phyloP scores from a whole-genome alignment of 2,113 vertebrate species.

The Dromiciops gliroides region DNA sequence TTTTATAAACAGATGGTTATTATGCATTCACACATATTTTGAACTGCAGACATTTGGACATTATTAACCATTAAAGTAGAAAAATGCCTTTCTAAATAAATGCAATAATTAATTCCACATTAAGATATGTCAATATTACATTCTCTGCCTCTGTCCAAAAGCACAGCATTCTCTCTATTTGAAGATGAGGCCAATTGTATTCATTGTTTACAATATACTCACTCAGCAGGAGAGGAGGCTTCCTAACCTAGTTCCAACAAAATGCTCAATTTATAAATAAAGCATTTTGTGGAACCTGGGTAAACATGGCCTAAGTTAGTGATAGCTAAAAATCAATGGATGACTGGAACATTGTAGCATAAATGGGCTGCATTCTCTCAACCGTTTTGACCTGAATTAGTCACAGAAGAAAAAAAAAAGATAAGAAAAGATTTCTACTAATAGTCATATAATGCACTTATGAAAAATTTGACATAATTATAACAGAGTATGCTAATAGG shows the following conservation, averaged over 20 bases:
- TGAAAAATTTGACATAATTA: conserved; percentile 48
- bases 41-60: neutral
- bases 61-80: neutral
- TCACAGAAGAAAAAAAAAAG: conserved; percentile 46
- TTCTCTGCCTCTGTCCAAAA: conserved; percentile 9
- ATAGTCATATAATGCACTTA: conserved; percentile 27
- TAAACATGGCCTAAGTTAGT: conserved; percentile 15
- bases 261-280: conserved; percentile 49
- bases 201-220: conserved; percentile 17
- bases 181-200: conserved; percentile 41
- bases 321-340: neutral
- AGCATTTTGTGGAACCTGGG: neutral
- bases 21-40: conserved; percentile 22
- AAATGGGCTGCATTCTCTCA: neutral
- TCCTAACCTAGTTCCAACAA: neutral
- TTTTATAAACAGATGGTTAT: conserved; percentile 44
- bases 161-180: conserved; percentile 47
- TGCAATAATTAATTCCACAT: conserved; percentile 56
- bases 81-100: conserved; percentile 9
- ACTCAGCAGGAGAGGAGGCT: neutral
- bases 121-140: conserved; percentile 38
- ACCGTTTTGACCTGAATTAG: conserved; percentile 23
- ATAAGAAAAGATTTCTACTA: conserved; percentile 29
- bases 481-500: conserved; percentile 44
- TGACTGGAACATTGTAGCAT: conserved; percentile 8